Evolutionary conservation across 2,888 invertebrate genomes (phyloP).

Genomic region (Pyrrhopygopsis socrates): DNA sequence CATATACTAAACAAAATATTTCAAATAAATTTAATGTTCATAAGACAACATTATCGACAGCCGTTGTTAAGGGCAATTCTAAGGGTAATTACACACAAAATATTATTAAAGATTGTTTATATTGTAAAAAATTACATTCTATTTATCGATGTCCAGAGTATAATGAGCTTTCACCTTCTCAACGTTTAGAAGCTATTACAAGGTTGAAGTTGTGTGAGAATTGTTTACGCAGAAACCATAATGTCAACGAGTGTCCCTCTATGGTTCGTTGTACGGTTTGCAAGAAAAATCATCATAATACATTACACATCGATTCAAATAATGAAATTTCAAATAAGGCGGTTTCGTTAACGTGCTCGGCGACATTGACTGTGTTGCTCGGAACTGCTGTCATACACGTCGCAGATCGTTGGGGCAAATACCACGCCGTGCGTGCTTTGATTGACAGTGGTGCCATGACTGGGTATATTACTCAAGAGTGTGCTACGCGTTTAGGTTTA

Average conservation of each 20-base stretch:
- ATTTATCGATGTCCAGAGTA: slow-evolving; percentile 19
- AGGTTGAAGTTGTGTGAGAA: not conserved
- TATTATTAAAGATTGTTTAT: not conserved
- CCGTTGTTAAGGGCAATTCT: not conserved
- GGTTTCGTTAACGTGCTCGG: slow-evolving; percentile 1
- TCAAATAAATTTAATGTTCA: not conserved
- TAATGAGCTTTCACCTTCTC: not conserved
- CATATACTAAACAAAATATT: slow-evolving; percentile 13
- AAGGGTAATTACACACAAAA: not conserved
- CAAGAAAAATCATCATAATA: slow-evolving; percentile 36
- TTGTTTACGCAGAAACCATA: slow-evolving; percentile 7
- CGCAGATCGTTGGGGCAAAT: slow-evolving; percentile 1
- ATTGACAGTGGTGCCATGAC: slow-evolving; percentile 21
- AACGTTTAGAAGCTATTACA: not conserved
- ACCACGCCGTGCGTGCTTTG: not conserved
- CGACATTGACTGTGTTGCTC: not conserved
- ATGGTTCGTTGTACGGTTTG: slow-evolving; percentile 7
- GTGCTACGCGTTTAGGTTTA: slow-evolving; percentile 7
- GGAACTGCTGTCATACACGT: slow-evolving; percentile 7
- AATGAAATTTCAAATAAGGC: not conserved
- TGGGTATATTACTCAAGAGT: slow-evolving; percentile 1
- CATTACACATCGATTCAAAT: slow-evolving; percentile 15
- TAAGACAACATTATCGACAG: not conserved
- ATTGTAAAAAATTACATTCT: slow-evolving; percentile 18
- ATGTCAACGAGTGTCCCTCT: slow-evolving; percentile 9